Percentiles rank a stretch among this genome's conserved stretches.
Evolutionary conservation across 2,888 invertebrate species (phyloP).

Genomic region (Ornithoptera alexandrae): DNA sequence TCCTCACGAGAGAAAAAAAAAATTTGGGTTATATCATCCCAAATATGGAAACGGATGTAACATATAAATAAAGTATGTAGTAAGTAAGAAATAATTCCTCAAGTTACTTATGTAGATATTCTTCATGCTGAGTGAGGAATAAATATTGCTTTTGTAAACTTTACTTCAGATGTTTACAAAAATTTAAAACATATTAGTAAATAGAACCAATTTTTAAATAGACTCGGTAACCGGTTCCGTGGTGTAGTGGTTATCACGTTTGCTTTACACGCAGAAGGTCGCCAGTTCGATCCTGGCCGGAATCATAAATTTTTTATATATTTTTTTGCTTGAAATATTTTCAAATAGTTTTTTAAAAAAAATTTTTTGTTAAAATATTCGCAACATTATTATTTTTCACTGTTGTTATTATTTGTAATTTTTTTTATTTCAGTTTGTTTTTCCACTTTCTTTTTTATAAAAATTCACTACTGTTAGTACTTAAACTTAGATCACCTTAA

Average conservation of each 20-base stretch:
- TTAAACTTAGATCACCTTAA: too few relatives aligned
- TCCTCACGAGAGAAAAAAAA: too few relatives aligned
- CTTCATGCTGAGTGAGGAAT: background rate
- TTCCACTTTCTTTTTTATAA: too few relatives aligned
- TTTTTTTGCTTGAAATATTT: background rate
- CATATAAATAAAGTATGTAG: background rate
- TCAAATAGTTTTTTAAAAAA: background rate
- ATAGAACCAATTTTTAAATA: background rate
- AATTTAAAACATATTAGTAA: background rate
- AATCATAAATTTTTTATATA: background rate
- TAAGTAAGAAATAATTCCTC: background rate
- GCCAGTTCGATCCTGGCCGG: slow-evolving; percentile 6
- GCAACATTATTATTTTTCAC: too few relatives aligned
- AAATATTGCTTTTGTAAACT: background rate
- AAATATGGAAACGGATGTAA: background rate
- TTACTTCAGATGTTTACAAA: background rate
- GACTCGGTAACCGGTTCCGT: background rate
- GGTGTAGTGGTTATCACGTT: slow-evolving; percentile 1
- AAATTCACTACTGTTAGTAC: too few relatives aligned
- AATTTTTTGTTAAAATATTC: background rate
- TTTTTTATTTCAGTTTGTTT: too few relatives aligned
- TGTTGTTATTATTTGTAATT: too few relatives aligned
- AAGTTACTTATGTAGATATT: background rate
- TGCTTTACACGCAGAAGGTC: slow-evolving; percentile 1
- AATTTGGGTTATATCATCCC: background rate